Conservation (phyloP, 2,888 invertebrate genomes). For the Oligia strigilis region DNA sequence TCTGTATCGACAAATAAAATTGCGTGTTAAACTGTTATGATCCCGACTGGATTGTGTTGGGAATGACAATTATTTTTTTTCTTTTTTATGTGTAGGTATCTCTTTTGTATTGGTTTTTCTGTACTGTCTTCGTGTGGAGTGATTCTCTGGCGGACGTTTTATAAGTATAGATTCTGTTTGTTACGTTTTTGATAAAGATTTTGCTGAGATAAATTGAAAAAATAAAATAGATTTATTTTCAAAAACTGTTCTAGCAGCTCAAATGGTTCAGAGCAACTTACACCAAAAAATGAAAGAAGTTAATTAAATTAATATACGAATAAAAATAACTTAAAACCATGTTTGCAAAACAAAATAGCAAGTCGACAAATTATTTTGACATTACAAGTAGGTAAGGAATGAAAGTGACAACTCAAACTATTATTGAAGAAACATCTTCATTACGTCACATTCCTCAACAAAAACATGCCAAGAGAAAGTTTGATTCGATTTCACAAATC, state of each 20-base stretch:
- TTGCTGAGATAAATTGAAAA: not conserved
- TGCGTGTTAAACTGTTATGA: constrained; percentile 87
- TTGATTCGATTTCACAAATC: constrained; percentile 66
- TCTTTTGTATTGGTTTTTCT: constrained; percentile 70
- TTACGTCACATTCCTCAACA: constrained; percentile 53
- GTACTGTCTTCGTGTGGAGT: constrained; percentile 62
- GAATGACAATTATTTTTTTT: constrained; percentile 78
- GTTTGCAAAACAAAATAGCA: not conserved
- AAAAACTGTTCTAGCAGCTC: not conserved
- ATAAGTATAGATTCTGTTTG: constrained; percentile 1
- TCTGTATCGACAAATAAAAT: constrained; percentile 88
- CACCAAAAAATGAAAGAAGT: not conserved
- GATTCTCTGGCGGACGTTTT: constrained; percentile 14
- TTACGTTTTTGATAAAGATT: constrained; percentile 7
- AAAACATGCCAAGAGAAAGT: constrained; percentile 60
- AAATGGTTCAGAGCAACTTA: not conserved
- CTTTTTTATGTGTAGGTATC: constrained; percentile 66
- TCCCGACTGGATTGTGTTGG: constrained; percentile 80
- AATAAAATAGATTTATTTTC: constrained; percentile 1
- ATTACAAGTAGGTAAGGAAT: not conserved
- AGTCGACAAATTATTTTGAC: not conserved
- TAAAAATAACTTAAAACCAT: constrained; percentile 5
- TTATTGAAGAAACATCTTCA: constrained; percentile 30
- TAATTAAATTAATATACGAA: not conserved
- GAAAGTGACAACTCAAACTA: constrained; percentile 19